phyloP scores from a whole-genome alignment of 2,113 vertebrate genomes.

The Monarcha castaneiventris region DNA sequence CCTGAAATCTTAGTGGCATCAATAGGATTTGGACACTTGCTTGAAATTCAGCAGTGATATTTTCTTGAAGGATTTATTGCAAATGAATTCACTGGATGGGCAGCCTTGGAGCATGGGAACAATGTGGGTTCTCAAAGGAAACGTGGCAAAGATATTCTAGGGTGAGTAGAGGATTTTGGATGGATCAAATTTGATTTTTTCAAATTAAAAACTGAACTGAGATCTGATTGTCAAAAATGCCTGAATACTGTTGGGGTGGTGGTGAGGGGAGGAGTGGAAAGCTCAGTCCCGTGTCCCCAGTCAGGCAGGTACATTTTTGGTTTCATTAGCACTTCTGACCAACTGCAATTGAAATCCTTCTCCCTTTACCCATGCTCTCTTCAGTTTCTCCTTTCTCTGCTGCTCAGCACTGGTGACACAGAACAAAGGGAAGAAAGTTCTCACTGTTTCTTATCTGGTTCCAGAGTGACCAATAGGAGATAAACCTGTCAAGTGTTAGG shows the following conservation, averaged over 20 bases:
- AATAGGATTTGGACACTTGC: not conserved
- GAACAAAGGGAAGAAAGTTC: not conserved
- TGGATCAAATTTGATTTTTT: not conserved
- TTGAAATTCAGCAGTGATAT: not conserved
- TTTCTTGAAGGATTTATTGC: not conserved
- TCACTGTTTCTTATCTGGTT: not conserved
- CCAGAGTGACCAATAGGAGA: not conserved
- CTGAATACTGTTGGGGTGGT: accelerated
- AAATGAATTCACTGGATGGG: not conserved
- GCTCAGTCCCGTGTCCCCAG: not conserved
- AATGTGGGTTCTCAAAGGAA: not conserved
- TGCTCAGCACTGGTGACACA: not conserved
- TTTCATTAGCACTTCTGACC: not conserved
- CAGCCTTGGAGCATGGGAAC: not conserved
- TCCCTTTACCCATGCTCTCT: not conserved
- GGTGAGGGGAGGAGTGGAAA: not conserved
- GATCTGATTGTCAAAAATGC: not conserved
- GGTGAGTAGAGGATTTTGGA: not conserved
- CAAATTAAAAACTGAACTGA: not conserved
- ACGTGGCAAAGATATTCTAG: not conserved
- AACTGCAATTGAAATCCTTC: not conserved
- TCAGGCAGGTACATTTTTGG: accelerated
- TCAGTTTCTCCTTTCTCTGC: not conserved
- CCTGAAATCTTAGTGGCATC: not conserved
- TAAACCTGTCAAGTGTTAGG: not conserved